Evolutionary conservation across 2,113 vertebrate genomes (phyloP), one percentile per base, ranked within the genome.

Genomic region (Myodes glareolus): DNA sequence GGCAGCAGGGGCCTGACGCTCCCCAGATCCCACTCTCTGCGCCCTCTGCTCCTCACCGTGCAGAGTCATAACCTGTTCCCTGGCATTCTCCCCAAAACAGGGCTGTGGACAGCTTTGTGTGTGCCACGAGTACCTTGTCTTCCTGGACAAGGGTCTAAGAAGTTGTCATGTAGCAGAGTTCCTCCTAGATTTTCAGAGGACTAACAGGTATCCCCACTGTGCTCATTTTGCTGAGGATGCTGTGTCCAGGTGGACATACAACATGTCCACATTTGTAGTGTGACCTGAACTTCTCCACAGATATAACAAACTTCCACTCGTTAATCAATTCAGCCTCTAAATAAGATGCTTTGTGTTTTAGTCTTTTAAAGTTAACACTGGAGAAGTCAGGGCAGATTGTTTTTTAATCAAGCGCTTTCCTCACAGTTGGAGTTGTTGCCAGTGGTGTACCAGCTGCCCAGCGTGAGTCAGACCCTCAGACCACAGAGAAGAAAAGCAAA

Each of bases 161-260:
- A 7, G 33, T 11, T 92, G 55, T 42, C 50, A 31, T 42, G 13
- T 85, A 23, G 52, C 31, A 61, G 61, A 93, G 9, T 61, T 85
- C 36, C 19, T 87, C 81, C 31, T 72, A 5, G 50, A 47, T 36
- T 77, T 91, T 52, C 29, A 68, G 77, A 27, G 94, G 88, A 45
- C 50, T 42, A 52, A 16, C 27, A 11, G 33, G 11, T 17, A 7
- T 88, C 63, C 36, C 29, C 11, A 0, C 75, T 33, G 8, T 55
- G 16, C 88, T 72, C 73, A 27, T 55, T 75, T 85, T 86, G 17
- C 3, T 9, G 70, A 75, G 68, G 31, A 45, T 1, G 0, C 31
- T 5, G 0, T 1, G 4, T 52, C 25, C 72, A 25, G 1, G 1
- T 14, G 14, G 45, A 25, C 13, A 0, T 25, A 5, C 0, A 33